phyloP scores from a whole-genome alignment of 1,140 invertebrate genomes.

The Platyura marginata region DNA sequence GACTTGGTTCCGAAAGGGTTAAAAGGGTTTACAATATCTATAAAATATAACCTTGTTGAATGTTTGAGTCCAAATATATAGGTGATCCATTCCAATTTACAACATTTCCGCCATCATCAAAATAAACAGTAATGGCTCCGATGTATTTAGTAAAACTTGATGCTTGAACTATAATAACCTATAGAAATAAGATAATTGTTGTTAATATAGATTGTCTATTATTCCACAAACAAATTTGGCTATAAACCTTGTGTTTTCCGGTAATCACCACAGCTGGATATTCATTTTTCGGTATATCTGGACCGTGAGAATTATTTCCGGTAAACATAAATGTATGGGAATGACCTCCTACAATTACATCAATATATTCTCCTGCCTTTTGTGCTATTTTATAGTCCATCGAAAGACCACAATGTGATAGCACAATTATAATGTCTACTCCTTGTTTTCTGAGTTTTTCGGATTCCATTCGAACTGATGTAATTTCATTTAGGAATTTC shows the following conservation, averaged over 20 bases:
- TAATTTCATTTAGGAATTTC: slow-evolving; percentile 45
- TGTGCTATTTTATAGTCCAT: slow-evolving; percentile 51
- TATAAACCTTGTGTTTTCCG: slow-evolving; percentile 29
- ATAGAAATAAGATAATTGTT: too few relatives aligned
- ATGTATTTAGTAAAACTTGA: slow-evolving; percentile 53
- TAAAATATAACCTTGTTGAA: slow-evolving; percentile 35
- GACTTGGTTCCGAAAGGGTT: too few relatives aligned
- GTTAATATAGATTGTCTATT: too few relatives aligned
- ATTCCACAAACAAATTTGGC: too few relatives aligned
- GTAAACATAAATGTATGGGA: slow-evolving; percentile 61
- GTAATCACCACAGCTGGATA: slow-evolving; percentile 53
- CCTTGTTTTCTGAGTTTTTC: slow-evolving; percentile 34
- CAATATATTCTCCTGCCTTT: slow-evolving; percentile 39
- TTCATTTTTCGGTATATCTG: slow-evolving; percentile 30
- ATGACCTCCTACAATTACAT: slow-evolving; percentile 72
- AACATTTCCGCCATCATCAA: slow-evolving; percentile 52
- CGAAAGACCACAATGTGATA: slow-evolving; percentile 57
- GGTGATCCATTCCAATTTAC: slow-evolving; percentile 50
- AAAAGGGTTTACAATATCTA: background rate
- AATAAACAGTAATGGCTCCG: slow-evolving; percentile 52
- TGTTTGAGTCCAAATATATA: slow-evolving; percentile 42
- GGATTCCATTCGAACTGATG: slow-evolving; percentile 42
- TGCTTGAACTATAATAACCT: slow-evolving; percentile 53
- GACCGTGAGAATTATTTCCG: slow-evolving; percentile 30
- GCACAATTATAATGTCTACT: slow-evolving; percentile 56